Evolutionary conservation across 2,113 vertebrate species (phyloP).

Genomic region (Cyphomyrus discorhynchus): DNA sequence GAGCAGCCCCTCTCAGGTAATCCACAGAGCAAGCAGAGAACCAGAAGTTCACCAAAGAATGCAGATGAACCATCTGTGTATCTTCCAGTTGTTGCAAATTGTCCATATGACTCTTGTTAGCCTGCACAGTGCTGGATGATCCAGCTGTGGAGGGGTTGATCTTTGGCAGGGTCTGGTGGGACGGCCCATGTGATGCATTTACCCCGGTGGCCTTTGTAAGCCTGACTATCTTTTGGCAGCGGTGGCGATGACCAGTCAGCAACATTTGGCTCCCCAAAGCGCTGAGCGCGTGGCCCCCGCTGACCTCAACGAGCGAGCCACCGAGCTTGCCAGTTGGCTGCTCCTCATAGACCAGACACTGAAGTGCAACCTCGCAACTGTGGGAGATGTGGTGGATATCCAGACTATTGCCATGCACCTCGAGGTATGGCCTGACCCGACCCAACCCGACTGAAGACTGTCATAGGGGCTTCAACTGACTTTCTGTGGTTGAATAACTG

Average conservation of each 20-base stretch:
- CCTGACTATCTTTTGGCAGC: not conserved
- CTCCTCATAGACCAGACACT: conserved; percentile 91
- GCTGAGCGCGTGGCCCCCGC: conserved; percentile 68
- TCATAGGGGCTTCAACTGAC: not conserved
- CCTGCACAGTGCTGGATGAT: not conserved
- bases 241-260: conserved; percentile 55
- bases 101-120: not conserved
- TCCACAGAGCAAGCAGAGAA: not conserved
- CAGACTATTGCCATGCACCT: conserved; percentile 79
- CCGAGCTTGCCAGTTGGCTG: conserved; percentile 87
- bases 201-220: not conserved
- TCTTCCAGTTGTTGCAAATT: not conserved
- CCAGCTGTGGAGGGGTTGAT: not conserved
- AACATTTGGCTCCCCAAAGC: conserved; percentile 53
- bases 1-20: conserved; percentile 61
- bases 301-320: conserved; percentile 86
- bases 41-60: not conserved
- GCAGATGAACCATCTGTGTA: not conserved
- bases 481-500: not conserved
- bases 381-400: conserved; percentile 86
- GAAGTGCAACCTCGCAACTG: conserved; percentile 91
- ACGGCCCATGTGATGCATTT: not conserved
- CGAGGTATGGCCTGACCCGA: conserved; percentile 62
- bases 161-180: not conserved
- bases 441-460: not conserved